Percentiles rank a stretch among this genome's conserved stretches.
These are phyloP conservation scores for Eira barbara DNA, from an alignment of 2,113 vertebrate genomes.

Conservation along the genomic window DNA sequence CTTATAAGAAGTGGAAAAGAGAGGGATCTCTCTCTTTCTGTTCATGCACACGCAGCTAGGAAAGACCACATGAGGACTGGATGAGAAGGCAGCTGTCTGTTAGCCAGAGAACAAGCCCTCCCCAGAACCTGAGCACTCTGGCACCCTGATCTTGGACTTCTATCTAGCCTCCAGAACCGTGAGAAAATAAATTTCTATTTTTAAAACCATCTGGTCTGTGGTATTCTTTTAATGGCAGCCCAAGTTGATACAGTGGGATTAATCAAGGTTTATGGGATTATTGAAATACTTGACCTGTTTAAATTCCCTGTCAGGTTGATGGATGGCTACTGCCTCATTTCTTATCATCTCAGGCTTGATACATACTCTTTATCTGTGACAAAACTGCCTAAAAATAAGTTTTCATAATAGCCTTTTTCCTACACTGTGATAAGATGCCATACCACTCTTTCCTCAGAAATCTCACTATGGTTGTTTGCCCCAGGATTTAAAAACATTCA, in stretches of 20 bases:
- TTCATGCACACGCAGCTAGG: not conserved
- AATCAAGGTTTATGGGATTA: not conserved
- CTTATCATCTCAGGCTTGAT: not conserved
- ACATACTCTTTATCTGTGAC: not conserved
- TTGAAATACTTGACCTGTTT: not conserved
- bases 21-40: not conserved
- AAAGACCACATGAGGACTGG: not conserved
- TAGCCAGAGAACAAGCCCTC: not conserved
- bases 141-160: not conserved
- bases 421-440: not conserved
- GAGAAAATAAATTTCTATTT: not conserved
- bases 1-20: not conserved
- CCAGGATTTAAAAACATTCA: not conserved
- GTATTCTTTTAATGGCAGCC: not conserved
- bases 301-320: not conserved
- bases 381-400: not conserved
- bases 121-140: not conserved
- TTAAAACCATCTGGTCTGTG: not conserved
- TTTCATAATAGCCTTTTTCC: not conserved
- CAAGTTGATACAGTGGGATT: not conserved
- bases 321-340: not conserved
- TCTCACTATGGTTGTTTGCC: not conserved
- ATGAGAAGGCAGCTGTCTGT: not conserved
- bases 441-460: not conserved
- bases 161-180: not conserved